phyloP scores from a whole-genome alignment of 2,888 invertebrate species.

The Alentia gelatinosa region DNA sequence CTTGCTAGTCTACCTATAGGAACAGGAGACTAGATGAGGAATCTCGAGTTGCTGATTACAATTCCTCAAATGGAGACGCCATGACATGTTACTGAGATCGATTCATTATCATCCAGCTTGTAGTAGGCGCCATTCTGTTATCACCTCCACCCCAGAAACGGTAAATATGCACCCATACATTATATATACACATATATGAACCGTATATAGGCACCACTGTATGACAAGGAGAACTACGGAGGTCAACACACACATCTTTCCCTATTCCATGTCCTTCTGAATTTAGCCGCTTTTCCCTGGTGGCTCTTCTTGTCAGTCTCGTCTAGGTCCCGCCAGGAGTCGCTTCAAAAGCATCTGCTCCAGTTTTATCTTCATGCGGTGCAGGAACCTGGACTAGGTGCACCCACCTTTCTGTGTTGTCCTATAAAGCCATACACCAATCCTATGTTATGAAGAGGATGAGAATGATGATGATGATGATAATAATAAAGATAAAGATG shows the following conservation, averaged over 20 bases:
- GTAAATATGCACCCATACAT: neutral
- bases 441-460: neutral
- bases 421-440: neutral
- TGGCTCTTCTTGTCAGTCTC: neutral
- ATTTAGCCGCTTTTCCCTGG: too few relatives aligned
- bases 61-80: too few relatives aligned
- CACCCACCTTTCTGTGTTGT: neutral
- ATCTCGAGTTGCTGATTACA: too few relatives aligned
- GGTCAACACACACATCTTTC: neutral
- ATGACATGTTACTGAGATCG: too few relatives aligned
- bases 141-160: neutral
- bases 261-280: neutral
- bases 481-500: conserved; percentile 9
- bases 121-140: too few relatives aligned
- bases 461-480: neutral
- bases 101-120: too few relatives aligned
- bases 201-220: neutral
- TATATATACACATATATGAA: neutral
- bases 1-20: too few relatives aligned
- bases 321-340: neutral
- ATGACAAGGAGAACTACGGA: neutral
- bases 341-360: neutral
- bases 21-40: too few relatives aligned
- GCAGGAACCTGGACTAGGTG: neutral
- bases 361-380: neutral